Base-by-base conservation (phyloP, 2,888 invertebrate genomes). In the Drosophila quinaria region DNA sequence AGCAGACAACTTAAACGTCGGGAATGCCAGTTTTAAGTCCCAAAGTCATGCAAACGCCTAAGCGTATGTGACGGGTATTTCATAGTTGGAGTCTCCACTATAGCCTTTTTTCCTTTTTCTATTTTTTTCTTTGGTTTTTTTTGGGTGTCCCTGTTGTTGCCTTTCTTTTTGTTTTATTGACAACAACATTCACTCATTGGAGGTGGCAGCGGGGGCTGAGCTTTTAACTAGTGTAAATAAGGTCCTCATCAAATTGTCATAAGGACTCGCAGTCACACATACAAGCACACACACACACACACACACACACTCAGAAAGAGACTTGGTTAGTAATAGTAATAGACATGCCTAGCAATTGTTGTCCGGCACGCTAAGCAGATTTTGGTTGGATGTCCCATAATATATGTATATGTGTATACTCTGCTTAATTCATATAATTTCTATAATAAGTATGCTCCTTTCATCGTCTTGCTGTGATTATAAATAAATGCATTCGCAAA, bases 201-300 rank as follows among this genome's bases (percentile, higher is more conserved):
- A 46, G 19, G 15, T 15, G 46, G 54, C 11, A 37, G 62, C 15
- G 66, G 70, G 67, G 78, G 54, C 63, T 68, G 81, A 84, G 90
- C 83, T 91, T 91, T 90, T 90, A 90, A 89, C 90, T 90, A 89
- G 88, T 87, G 90, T 88, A 90, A 90, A 89, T 85, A 89, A 91
- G 82, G 83, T 85, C 80, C 82, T 87, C 91, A 90, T 89, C 87
- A 88, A 91, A 90, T 90, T 90, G 90, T 90, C 91, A 90, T 90
- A 90, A 90, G 89, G 87, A 88, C 85, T 75, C 78, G 70, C 80
- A 76, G 51, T 56, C 47, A 60, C 72, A 79, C 50, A 37, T 51
- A 46, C 67, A 65, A 62, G 68, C 54, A 54, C 49, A 52, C 65
- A 73, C 54, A 60, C 50, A 35, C 64, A 60, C 59, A 72, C 51